Evolutionary conservation across 2,113 vertebrate genomes (phyloP).

Genomic region (Erythrolamprus reginae): DNA sequence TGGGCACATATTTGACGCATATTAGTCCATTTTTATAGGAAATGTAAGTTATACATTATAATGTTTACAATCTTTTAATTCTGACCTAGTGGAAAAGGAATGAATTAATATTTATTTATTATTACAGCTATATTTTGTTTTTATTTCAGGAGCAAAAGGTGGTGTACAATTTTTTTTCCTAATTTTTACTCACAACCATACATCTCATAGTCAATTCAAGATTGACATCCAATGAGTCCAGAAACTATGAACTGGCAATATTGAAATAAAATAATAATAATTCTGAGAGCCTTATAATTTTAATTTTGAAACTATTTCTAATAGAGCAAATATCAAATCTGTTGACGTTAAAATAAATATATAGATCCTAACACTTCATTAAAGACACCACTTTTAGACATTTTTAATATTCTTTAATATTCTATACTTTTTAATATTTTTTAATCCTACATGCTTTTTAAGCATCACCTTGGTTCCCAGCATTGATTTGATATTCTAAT

Average conservation of each 20-base stretch:
- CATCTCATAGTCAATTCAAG: background rate
- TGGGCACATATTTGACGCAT: background rate
- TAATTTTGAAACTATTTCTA: background rate
- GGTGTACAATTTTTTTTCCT: background rate
- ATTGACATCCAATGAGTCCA: background rate
- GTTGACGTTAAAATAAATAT: background rate
- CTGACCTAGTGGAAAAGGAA: background rate
- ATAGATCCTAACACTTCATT: background rate
- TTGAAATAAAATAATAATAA: background rate
- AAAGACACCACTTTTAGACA: background rate
- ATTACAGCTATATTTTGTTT: background rate
- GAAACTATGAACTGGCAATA: background rate
- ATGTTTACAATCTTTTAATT: background rate
- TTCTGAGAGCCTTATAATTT: background rate
- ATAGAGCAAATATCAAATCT: background rate
- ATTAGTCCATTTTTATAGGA: background rate
- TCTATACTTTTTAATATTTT: background rate
- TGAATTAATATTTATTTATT: background rate
- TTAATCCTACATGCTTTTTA: background rate
- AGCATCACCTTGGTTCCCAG: background rate
- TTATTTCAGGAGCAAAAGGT: background rate
- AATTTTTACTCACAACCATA: background rate
- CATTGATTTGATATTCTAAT: background rate
- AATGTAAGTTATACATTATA: background rate
- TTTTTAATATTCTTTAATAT: background rate